phyloP scores from a whole-genome alignment of 30 jellyfish, hydroid and myxozoan species.

The Rhopilema esculentum region DNA sequence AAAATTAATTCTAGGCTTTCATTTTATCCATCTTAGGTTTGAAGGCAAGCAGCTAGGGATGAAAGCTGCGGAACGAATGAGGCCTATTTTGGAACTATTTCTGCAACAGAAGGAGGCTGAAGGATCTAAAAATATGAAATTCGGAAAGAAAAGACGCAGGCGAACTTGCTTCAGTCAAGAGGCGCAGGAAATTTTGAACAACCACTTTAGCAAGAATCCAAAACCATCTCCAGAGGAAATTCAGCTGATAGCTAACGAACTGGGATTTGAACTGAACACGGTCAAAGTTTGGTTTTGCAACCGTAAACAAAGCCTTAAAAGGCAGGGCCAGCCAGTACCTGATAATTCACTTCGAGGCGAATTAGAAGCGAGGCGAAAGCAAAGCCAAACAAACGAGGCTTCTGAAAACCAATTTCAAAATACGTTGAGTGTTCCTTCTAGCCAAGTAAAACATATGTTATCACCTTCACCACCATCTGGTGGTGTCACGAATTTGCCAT shows the following conservation, averaged over 20 bases:
- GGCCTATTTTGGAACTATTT: slow-evolving; percentile 87
- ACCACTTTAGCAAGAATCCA: slow-evolving; percentile 88
- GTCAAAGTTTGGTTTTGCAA: slow-evolving; percentile 97
- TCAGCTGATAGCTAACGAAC: slow-evolving; percentile 75
- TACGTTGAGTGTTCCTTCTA: slow-evolving; percentile 45
- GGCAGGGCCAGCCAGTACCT: slow-evolving; percentile 78
- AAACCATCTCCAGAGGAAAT: slow-evolving; percentile 91
- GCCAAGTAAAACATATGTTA: slow-evolving; percentile 54
- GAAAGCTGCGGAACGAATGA: slow-evolving; percentile 99
- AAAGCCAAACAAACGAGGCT: slow-evolving; percentile 17
- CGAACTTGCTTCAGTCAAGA: slow-evolving; percentile 96
- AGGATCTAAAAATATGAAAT: slow-evolving; percentile 71
- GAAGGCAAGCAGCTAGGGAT: slow-evolving; percentile 98
- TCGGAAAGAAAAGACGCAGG: slow-evolving; percentile 87
- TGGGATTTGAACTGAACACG: slow-evolving; percentile 81
- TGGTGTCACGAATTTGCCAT: slow-evolving; percentile 83
- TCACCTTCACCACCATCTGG: slow-evolving; percentile 91
- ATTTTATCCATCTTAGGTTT: too few species aligned
- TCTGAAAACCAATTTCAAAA: slow-evolving; percentile 21
- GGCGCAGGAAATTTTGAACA: slow-evolving; percentile 73
- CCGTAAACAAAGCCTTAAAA: slow-evolving; percentile 85
- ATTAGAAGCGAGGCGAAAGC: slow-evolving; percentile 52
- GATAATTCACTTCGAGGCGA: slow-evolving; percentile 63
- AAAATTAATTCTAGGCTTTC: too few species aligned
- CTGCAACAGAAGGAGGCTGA: slow-evolving; percentile 89